phyloP scores from a whole-genome alignment of 1,140 invertebrate species.

The Bombus pyrosoma region DNA sequence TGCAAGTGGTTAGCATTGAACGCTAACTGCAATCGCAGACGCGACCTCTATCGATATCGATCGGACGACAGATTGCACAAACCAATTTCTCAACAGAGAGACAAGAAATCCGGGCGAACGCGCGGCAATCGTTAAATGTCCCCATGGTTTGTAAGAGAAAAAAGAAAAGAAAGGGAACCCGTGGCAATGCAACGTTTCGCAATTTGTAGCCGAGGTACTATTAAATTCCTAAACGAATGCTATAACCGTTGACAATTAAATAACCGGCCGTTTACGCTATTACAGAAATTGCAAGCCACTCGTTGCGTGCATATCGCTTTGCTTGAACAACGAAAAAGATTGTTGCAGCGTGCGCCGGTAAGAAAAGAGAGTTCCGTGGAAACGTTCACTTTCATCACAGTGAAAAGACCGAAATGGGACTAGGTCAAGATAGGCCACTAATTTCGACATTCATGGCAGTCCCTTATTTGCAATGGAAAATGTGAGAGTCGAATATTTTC shows the following conservation, averaged over 20 bases:
- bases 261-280: slow-evolving; percentile 18
- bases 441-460: too few species aligned
- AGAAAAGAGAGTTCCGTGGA: background rate
- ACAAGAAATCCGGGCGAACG: background rate
- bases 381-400: background rate
- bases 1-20: background rate
- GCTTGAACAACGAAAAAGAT: slow-evolving; percentile 5
- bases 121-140: background rate
- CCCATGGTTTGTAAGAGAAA: too few species aligned
- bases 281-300: slow-evolving; percentile 41
- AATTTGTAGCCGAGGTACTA: background rate
- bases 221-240: slow-evolving; percentile 14
- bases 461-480: too few species aligned
- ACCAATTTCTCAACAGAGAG: background rate
- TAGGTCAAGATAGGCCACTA: background rate
- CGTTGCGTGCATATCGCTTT: slow-evolving; percentile 8
- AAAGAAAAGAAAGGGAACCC: background rate
- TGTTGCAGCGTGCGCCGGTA: background rate
- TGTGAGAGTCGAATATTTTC: too few species aligned
- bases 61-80: background rate
- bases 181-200: background rate
- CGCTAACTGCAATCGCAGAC: background rate
- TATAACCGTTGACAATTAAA: slow-evolving; percentile 47
- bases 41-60: background rate
- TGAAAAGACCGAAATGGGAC: background rate